Evolutionary conservation across 2,797 vertebrate genomes (phyloP).

Genomic region (Crenichthys baileyi): DNA sequence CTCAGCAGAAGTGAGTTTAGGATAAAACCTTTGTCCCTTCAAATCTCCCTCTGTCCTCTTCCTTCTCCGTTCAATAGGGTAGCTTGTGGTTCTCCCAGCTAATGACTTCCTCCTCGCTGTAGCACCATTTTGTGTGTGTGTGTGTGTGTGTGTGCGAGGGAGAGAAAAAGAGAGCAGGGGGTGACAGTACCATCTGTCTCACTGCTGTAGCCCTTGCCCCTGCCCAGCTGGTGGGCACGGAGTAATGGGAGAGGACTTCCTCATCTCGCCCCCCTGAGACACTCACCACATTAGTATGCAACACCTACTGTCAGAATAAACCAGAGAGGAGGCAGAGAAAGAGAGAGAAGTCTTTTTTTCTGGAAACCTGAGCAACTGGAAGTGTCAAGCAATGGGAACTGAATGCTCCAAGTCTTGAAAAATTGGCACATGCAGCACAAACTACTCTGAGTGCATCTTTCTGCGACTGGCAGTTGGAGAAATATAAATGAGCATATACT

Average conservation of each 20-base stretch:
- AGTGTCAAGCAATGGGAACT: constrained; percentile 71
- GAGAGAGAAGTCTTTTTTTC: constrained; percentile 51
- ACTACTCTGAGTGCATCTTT: constrained; percentile 44
- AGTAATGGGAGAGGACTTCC: constrained; percentile 84
- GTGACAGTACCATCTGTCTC: constrained; percentile 86
- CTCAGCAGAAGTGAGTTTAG: constrained; percentile 83
- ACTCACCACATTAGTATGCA: constrained; percentile 80
- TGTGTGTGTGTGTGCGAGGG: constrained; percentile 46
- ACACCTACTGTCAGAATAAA: constrained; percentile 77
- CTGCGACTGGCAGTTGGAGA: constrained; percentile 60
- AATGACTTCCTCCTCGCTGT: constrained; percentile 80
- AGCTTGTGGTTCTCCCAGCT: constrained; percentile 75
- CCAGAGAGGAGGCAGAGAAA: constrained; percentile 60
- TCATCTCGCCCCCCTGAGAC: constrained; percentile 79
- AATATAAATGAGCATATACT: constrained; percentile 59
- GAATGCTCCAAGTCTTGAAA: constrained; percentile 58
- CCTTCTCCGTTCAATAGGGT: constrained; percentile 68
- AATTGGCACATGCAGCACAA: constrained; percentile 64
- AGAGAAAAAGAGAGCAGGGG: constrained; percentile 69
- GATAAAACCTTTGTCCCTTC: constrained; percentile 61
- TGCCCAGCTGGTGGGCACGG: constrained; percentile 85
- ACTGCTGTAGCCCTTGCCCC: constrained; percentile 84
- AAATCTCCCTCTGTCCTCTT: constrained; percentile 47
- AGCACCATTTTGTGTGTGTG: constrained; percentile 61
- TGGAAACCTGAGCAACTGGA: constrained; percentile 68